Conservation (phyloP, 2,888 invertebrate species). For the Portevinia maculata region DNA sequence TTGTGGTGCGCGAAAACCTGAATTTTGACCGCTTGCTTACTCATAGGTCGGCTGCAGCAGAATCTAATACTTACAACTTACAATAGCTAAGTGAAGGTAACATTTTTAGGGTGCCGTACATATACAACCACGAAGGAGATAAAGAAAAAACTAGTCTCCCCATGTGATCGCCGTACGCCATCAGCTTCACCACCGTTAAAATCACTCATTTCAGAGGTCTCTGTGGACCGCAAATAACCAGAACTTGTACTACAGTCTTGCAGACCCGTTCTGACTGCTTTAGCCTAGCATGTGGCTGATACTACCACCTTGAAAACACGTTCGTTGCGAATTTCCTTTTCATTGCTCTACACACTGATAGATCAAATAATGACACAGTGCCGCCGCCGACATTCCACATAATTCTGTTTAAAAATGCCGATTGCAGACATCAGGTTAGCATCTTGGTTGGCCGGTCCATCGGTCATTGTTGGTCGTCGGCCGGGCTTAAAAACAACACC, state of each 20-base stretch:
- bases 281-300: too few relatives aligned
- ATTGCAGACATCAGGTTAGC: slow-evolving; percentile 42
- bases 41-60: slow-evolving; percentile 49
- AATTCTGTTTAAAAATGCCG: slow-evolving; percentile 47
- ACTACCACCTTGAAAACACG: slow-evolving; percentile 69
- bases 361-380: slow-evolving; percentile 61
- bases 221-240: slow-evolving; percentile 36
- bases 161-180: slow-evolving; percentile 49
- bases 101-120: slow-evolving; percentile 50
- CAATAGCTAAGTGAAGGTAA: slow-evolving; percentile 65
- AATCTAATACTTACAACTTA: slow-evolving; percentile 13
- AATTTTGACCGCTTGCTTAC: slow-evolving; percentile 62
- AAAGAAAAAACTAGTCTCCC: slow-evolving; percentile 43
- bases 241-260: slow-evolving; percentile 29
- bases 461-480: slow-evolving; percentile 23
- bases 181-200: slow-evolving; percentile 36
- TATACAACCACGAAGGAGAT: neutral
- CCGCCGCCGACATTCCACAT: slow-evolving; percentile 55
- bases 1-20: slow-evolving; percentile 53
- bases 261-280: slow-evolving; percentile 54
- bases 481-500: slow-evolving; percentile 2
- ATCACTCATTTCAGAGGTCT: slow-evolving; percentile 57
- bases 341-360: slow-evolving; percentile 17
- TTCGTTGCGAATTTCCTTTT: slow-evolving; percentile 56
- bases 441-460: slow-evolving; percentile 54